phyloP scores from a whole-genome alignment of 2,113 vertebrate genomes.

The Syrrhaptes paradoxus region DNA sequence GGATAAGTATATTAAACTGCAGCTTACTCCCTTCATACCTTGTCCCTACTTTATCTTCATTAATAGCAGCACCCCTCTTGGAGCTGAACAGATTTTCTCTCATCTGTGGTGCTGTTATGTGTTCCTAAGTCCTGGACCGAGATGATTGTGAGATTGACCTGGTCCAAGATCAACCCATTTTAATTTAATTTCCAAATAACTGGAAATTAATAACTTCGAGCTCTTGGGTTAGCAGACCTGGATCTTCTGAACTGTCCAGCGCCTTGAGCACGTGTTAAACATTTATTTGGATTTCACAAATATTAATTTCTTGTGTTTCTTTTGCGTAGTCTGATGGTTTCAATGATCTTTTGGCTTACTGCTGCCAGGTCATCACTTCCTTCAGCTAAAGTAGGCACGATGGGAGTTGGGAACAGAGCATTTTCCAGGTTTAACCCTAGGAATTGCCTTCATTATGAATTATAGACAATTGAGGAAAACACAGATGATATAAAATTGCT shows the following conservation, averaged over 20 bases:
- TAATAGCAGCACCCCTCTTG: background rate
- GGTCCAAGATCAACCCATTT: background rate
- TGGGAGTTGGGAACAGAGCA: background rate
- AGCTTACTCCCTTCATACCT: background rate
- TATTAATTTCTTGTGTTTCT: background rate
- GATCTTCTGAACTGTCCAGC: background rate
- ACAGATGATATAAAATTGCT: background rate
- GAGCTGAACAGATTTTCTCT: background rate
- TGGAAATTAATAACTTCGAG: background rate
- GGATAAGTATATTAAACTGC: constrained; percentile 57
- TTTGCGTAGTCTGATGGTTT: background rate
- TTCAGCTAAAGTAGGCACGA: background rate
- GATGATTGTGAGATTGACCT: background rate
- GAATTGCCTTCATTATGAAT: background rate
- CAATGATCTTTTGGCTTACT: background rate
- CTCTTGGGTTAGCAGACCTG: background rate
- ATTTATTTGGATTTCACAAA: background rate
- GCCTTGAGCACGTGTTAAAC: background rate
- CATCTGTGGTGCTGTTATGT: background rate
- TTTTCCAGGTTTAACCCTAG: background rate
- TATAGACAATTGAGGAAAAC: background rate
- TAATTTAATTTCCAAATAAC: background rate
- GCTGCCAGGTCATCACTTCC: background rate
- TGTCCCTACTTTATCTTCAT: background rate
- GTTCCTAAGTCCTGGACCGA: background rate